These are phyloP conservation scores for Torymus tubicola DNA, from an alignment of 2,888 invertebrate genomes.

Conservation along the genomic window DNA sequence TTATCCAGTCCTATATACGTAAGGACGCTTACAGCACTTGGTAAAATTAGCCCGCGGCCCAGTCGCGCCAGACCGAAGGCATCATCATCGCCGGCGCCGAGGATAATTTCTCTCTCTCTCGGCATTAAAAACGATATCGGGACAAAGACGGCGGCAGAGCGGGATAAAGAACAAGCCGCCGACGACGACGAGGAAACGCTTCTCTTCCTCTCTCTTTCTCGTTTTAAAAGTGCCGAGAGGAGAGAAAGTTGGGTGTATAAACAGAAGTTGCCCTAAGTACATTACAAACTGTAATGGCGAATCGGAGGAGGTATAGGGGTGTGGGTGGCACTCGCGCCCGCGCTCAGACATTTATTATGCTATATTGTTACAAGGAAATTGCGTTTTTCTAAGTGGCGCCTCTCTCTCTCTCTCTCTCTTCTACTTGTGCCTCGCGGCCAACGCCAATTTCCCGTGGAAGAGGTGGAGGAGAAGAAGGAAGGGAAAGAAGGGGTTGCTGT, in stretches of 20 bases:
- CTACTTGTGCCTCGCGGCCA: constrained; percentile 55
- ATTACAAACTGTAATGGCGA: constrained; percentile 76
- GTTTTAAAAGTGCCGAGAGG: constrained; percentile 48
- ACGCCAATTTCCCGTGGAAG: constrained; percentile 59
- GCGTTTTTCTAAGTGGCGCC: constrained; percentile 72
- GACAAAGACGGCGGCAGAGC: constrained; percentile 61
- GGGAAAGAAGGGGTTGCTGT: constrained; percentile 54
- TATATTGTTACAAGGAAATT: constrained; percentile 76
- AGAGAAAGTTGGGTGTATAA: constrained; percentile 74
- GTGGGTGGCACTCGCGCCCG: constrained; percentile 6
- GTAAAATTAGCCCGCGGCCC: not conserved
- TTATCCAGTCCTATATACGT: too few species aligned
- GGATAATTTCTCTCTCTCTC: constrained; percentile 71
- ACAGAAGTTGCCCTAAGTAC: constrained; percentile 76
- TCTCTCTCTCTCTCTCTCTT: constrained; percentile 41
- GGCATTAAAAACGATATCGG: constrained; percentile 75
- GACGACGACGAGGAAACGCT: constrained; percentile 65
- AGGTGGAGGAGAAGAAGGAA: constrained; percentile 3
- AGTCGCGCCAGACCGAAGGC: constrained; percentile 22
- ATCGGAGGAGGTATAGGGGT: constrained; percentile 64
- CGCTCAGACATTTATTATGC: constrained; percentile 73
- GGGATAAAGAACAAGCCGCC: constrained; percentile 57
- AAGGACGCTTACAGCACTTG: too few species aligned
- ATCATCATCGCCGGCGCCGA: constrained; percentile 56
- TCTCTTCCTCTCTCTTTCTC: not conserved